These are phyloP conservation scores for Synanthedon formicaeformis DNA, from an alignment of 2,888 invertebrate species.

Conservation along the genomic window DNA sequence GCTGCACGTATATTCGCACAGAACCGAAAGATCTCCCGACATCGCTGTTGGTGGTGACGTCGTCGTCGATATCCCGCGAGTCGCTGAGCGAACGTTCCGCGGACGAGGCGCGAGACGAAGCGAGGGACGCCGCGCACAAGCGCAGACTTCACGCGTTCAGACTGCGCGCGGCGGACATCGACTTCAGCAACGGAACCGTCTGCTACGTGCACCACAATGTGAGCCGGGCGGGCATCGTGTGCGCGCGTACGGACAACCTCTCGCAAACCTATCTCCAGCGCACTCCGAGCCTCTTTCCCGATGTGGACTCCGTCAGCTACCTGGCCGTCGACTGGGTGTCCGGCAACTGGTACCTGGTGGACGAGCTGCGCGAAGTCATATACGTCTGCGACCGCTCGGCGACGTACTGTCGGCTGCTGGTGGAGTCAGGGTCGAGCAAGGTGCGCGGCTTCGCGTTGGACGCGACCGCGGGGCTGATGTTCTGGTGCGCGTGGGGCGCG, in stretches of 20 bases:
- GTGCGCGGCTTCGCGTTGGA: conserved; percentile 83
- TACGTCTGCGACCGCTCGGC: conserved; percentile 77
- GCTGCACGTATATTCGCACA: conserved; percentile 27
- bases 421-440: conserved; percentile 76
- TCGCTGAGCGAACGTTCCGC: conserved; percentile 20
- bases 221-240: conserved; percentile 68
- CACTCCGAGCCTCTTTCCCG: conserved; percentile 72
- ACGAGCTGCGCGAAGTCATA: conserved; percentile 75
- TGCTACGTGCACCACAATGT: conserved; percentile 80
- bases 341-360: conserved; percentile 87
- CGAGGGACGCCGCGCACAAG: conserved; percentile 10
- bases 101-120: conserved; percentile 5
- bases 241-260: conserved; percentile 76
- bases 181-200: conserved; percentile 59
- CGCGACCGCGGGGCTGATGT: conserved; percentile 74
- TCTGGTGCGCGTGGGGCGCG: conserved; percentile 82
- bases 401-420: conserved; percentile 75
- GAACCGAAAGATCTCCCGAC: conserved; percentile 74
- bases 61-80: conserved; percentile 73
- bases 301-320: conserved; percentile 77
- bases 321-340: conserved; percentile 87
- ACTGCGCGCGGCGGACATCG: conserved; percentile 51
- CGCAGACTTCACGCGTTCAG: conserved; percentile 27
- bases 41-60: conserved; percentile 77
- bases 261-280: conserved; percentile 69